These are phyloP conservation scores for Pelmatolapia mariae DNA, from an alignment of 2,113 vertebrate genomes.

Conservation along the genomic window DNA sequence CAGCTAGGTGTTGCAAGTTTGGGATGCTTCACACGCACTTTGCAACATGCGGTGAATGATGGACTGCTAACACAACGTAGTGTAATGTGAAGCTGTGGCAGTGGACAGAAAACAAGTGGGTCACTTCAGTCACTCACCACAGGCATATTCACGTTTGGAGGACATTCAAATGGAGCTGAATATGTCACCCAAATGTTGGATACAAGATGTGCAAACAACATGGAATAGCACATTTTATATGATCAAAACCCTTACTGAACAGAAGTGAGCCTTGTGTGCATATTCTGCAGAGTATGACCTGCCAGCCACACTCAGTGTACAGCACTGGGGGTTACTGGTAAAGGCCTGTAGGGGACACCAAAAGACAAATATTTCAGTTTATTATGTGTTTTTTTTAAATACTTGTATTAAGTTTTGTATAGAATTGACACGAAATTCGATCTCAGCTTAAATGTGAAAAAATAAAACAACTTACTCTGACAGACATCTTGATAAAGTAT, in stretches of 20 bases:
- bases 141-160: neutral
- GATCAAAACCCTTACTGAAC: neutral
- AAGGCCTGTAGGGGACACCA: neutral
- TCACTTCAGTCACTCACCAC: neutral
- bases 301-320: neutral
- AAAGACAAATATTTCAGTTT: neutral
- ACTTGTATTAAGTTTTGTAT: neutral
- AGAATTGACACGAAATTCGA: neutral
- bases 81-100: neutral
- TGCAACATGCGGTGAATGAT: neutral
- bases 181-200: neutral
- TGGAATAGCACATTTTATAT: neutral
- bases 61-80: neutral
- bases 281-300: neutral
- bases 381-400: rapidly evolving
- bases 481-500: neutral
- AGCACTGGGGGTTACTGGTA: neutral
- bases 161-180: neutral
- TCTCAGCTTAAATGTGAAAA: neutral
- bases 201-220: neutral
- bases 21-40: neutral
- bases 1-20: neutral
- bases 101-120: neutral
- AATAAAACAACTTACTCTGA: neutral
- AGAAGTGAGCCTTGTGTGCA: neutral